phyloP scores from a whole-genome alignment of 2,888 invertebrate genomes.

The Sphaeridia pumilis region DNA sequence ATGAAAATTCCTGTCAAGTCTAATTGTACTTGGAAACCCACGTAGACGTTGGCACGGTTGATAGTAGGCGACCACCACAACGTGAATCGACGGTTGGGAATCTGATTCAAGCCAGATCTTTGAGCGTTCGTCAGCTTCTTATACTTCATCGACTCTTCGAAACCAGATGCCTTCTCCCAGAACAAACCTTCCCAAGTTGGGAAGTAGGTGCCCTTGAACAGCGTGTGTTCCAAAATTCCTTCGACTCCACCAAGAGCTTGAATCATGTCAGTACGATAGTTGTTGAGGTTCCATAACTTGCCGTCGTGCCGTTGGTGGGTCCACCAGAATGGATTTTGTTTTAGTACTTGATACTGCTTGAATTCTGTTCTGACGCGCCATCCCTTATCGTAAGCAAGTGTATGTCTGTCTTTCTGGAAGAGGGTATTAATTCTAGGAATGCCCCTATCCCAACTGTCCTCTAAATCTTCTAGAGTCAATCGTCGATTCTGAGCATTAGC shows the following conservation, averaged over 20 bases:
- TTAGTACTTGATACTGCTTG: conserved; percentile 96
- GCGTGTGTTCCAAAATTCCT: conserved; percentile 95
- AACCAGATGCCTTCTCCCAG: conserved; percentile 99
- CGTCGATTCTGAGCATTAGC: conserved; percentile 97
- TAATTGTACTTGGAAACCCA: conserved; percentile 95
- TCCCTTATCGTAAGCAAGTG: conserved; percentile 97
- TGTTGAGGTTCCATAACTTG: conserved; percentile 98
- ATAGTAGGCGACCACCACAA: conserved; percentile 99
- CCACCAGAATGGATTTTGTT: conserved; percentile 99
- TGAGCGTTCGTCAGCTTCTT: conserved; percentile 99
- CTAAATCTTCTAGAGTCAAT: conserved; percentile 91
- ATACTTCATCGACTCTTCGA: conserved; percentile 99
- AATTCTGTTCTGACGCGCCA: conserved; percentile 99
- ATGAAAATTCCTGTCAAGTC: conserved; percentile 99
- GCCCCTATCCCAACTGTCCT: conserved; percentile 99
- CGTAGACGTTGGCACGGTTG: conserved; percentile 94
- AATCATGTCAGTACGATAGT: conserved; percentile 99
- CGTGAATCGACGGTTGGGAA: conserved; percentile 98
- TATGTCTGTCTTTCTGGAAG: conserved; percentile 98
- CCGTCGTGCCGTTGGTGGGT: conserved; percentile 99
- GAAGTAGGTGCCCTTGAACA: conserved; percentile 99
- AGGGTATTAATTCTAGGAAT: conserved; percentile 98
- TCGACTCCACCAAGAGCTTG: conserved; percentile 98
- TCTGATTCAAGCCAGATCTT: conserved; percentile 98
- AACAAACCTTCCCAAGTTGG: conserved; percentile 99